phyloP scores from a whole-genome alignment of 1,140 invertebrate genomes.

The Coelopa frigida region DNA sequence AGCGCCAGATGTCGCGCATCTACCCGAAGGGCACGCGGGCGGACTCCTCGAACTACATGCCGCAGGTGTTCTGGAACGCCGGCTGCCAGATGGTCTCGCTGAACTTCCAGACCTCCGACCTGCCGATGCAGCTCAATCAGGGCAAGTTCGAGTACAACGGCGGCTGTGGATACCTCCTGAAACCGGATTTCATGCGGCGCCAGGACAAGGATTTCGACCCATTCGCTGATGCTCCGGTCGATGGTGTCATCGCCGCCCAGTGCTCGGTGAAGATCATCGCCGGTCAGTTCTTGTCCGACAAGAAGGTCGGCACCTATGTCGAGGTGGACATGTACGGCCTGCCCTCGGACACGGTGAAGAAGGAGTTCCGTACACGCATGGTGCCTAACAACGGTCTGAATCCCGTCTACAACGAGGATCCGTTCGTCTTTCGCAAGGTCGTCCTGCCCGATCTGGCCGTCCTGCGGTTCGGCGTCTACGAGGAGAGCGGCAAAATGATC shows the following conservation, averaged over 20 bases:
- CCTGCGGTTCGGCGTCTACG: slow-evolving; percentile 95
- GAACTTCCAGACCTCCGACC: slow-evolving; percentile 99
- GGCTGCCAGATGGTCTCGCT: slow-evolving; percentile 97
- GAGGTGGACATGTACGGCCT: slow-evolving; percentile 99
- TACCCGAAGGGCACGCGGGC: slow-evolving; percentile 98
- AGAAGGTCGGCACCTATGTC: slow-evolving; percentile 97
- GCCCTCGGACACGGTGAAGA: slow-evolving; percentile 96
- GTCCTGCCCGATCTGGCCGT: slow-evolving; percentile 97
- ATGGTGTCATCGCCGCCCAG: slow-evolving; percentile 98
- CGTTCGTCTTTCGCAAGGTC: slow-evolving; percentile 96
- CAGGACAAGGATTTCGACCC: slow-evolving; percentile 96
- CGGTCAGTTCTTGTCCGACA: slow-evolving; percentile 98
- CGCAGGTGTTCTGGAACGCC: slow-evolving; percentile 93
- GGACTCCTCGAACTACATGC: slow-evolving; percentile 99
- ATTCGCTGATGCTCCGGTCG: slow-evolving; percentile 97
- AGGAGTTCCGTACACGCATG: slow-evolving; percentile 93
- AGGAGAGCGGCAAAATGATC: slow-evolving; percentile 94
- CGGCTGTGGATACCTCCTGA: slow-evolving; percentile 91
- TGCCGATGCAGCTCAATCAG: slow-evolving; percentile 99
- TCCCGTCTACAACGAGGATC: slow-evolving; percentile 97
- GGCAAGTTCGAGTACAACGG: slow-evolving; percentile 99
- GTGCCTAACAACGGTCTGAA: slow-evolving; percentile 96
- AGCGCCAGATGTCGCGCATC: slow-evolving; percentile 96
- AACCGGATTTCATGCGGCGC: slow-evolving; percentile 98
- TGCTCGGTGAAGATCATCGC: slow-evolving; percentile 98